Base-by-base conservation (phyloP, 1,140 invertebrate genomes). In the Brachionus asplanchnoidis region DNA sequence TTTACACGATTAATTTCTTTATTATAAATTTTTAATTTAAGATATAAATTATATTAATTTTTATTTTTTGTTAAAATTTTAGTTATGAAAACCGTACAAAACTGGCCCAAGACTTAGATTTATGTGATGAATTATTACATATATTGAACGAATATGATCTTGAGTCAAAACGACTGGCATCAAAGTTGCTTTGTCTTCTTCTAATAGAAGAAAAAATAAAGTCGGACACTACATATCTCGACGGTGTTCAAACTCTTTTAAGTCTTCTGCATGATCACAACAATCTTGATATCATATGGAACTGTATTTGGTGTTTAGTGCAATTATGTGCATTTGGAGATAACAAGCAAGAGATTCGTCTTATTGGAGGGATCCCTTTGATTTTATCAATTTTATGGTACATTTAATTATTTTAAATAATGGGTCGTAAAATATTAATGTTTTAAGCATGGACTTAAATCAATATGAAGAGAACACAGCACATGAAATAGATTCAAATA, bases 241-340 rank as follows among this genome's bases (percentile, higher is more conserved):
- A 90, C 85, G 90, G 90, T 28, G 87, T 90, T 8, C 88, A 89
- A 0, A 86, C 89, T n/a, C 85, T 90, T 3, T 86, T 82, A 84
- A 89, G 89, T 86, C 87, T 89, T 60, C 86, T 90, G 14, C 87
- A 88, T 66, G 87, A 86, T 84, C 75, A 85, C 28, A 86, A 88
- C 40, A 88, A 88, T 85, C 86, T 88, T 8, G 87, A 88, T 28
- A 86, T 90, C 2, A 86, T 89, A 50, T 88, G 88, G 88, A 86
- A 88, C 53, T 86, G 90, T 11, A 87, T 90, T 3, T 90, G 89
- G 89, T 89, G 89, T 80, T 85, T 90, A 3, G 88, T 88, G 0
- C 88, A 88, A 84, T 86, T 90, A 65, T 88, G 89, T 87, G 87
- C 88, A 44, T 88, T 90, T 85, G 86, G 86, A n/a, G 88, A 90